These are phyloP conservation scores for Pantherophis alleghaniensis DNA, from an alignment of 2,797 vertebrate species.

Conservation along the genomic window DNA sequence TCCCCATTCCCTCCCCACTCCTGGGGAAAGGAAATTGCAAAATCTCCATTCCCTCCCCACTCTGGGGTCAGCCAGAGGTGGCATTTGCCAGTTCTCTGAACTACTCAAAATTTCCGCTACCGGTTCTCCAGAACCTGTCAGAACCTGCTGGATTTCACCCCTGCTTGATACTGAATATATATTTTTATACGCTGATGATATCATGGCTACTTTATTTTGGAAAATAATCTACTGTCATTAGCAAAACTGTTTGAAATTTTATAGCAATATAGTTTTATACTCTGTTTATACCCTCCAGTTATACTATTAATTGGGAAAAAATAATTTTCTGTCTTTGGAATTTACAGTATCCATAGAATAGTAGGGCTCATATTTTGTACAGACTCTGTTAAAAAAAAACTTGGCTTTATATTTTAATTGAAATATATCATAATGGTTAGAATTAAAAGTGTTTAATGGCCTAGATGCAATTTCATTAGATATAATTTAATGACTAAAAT, in stretches of 20 bases:
- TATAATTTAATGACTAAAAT: not conserved
- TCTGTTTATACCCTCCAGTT: not conserved
- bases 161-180: not conserved
- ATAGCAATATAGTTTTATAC: not conserved
- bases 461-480: not conserved
- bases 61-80: no score
- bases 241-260: not conserved
- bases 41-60: no score
- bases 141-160: no score
- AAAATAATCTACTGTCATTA: not conserved
- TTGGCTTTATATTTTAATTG: not conserved
- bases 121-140: no score
- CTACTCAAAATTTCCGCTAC: no score
- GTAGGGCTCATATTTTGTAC: not conserved
- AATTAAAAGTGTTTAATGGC: not conserved
- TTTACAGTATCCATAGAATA: not conserved
- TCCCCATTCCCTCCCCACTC: no score
- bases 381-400: not conserved
- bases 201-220: not conserved
- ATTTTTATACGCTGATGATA: not conserved
- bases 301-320: not conserved
- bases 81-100: no score
- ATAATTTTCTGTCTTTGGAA: not conserved
- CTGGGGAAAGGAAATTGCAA: no score
- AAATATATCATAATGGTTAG: not conserved